Conservation (phyloP, 2,113 vertebrate genomes). For the Upupa epops region DNA sequence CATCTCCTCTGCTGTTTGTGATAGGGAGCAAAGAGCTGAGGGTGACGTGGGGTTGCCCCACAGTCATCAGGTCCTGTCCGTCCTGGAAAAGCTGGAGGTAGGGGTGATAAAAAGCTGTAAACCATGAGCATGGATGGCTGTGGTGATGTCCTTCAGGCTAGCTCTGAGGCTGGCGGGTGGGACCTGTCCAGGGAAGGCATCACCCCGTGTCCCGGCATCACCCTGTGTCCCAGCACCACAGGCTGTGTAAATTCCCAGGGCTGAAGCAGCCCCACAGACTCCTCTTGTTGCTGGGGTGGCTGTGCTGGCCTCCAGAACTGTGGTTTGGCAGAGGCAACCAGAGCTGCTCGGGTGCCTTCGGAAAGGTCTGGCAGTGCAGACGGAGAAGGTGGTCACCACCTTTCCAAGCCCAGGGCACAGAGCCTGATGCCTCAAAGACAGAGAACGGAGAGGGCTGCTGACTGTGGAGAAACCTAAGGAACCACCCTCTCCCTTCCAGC, state of each 20-base stretch:
- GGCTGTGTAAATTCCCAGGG: background rate
- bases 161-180: background rate
- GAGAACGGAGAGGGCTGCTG: background rate
- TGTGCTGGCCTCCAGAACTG: background rate
- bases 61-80: background rate
- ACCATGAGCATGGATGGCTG: rapidly evolving
- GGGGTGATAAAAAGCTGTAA: background rate
- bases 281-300: rapidly evolving
- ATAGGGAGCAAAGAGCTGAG: background rate
- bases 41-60: rapidly evolving
- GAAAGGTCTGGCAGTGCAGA: background rate
- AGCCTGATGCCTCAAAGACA: rapidly evolving
- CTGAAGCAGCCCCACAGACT: background rate
- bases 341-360: background rate
- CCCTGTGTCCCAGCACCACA: background rate
- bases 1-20: background rate
- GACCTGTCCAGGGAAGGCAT: background rate
- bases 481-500: background rate
- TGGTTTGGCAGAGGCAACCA: background rate
- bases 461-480: background rate
- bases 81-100: background rate
- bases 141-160: background rate
- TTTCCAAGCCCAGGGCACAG: background rate
- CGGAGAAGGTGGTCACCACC: background rate
- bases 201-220: background rate